Evolutionary conservation across 1,140 invertebrate genomes (phyloP).

Genomic region (Drosophila punjabiensis): DNA sequence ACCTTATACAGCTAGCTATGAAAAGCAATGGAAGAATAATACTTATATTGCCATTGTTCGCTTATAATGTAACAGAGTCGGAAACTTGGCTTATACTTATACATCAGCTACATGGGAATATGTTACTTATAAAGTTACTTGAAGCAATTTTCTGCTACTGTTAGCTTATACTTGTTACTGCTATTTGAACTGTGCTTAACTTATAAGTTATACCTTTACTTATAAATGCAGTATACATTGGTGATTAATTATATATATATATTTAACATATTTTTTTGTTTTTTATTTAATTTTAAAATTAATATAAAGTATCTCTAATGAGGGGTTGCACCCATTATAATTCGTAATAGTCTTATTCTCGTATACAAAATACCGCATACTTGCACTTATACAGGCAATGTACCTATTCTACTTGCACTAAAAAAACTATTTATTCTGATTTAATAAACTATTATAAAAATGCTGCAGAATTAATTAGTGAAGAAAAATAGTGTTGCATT

Average conservation of each 20-base stretch:
- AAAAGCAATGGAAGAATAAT: background rate
- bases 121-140: background rate
- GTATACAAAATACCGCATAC: background rate
- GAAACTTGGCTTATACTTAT: conserved; percentile 3
- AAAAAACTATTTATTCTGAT: background rate
- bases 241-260: too few species aligned
- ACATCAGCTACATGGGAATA: background rate
- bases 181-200: too few species aligned
- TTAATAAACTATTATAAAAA: background rate
- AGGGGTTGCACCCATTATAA: background rate
- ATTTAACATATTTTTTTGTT: too few species aligned
- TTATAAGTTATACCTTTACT: background rate
- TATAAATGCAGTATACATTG: background rate
- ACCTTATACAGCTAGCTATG: background rate
- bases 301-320: background rate
- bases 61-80: background rate
- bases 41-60: background rate
- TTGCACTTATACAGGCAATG: background rate
- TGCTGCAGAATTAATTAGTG: too few species aligned
- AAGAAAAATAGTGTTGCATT: too few species aligned
- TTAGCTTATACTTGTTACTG: background rate
- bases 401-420: background rate
- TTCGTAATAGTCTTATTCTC: background rate
- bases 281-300: background rate
- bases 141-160: background rate